Base-by-base conservation (phyloP, 2,113 vertebrate genomes). In the Bos javanicus region DNA sequence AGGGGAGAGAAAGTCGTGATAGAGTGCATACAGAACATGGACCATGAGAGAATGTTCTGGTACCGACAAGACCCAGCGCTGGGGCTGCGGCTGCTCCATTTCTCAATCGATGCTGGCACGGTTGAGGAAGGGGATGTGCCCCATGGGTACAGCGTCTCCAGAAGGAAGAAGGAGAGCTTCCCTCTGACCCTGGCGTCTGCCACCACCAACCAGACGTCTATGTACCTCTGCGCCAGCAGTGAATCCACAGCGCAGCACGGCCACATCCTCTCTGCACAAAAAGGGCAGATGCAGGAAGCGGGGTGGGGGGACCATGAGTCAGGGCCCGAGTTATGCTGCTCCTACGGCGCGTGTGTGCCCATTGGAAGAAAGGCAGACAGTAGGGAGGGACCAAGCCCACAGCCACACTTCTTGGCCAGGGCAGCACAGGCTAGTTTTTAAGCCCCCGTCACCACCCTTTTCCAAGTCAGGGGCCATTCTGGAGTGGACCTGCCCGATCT, bases 151-250 rank as follows among this genome's bases (percentile, higher is more conserved):
- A 48, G 1, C 3, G 95, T 90, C 84, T 95, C 95, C 0, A 56
- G 96, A n/a, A 23, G 60, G 43, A 94, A 3, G 5, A 1, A 0
- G 0, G 0, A 17, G 0, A 0, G 0, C 6, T 98, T 98, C 93
- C 0, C 3, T n/a, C 81, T 98, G 95, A 91, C 82, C 52, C 94
- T 99, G 93, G 60, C 57, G 4, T 87, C 98, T 8, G 83, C 88
- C 54, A 96, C 82, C 28, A 12, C 6, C 86, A 96, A 91, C 36
- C 28, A 99, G 80, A 98, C 98, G 2, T 96, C 96, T 23, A 0
- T 87, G 82, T 98, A 99, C 88, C 13, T 97, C 94, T 97, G 96
- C 0, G 21, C 93, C n/a, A 98, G 98, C 71, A 94, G 85, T 95
- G 12, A 56, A 87, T 21, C 67, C 98, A 98, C 98, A 98, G 98